Conservation (phyloP, 2,113 vertebrate genomes). For the Amphiprion percula region DNA sequence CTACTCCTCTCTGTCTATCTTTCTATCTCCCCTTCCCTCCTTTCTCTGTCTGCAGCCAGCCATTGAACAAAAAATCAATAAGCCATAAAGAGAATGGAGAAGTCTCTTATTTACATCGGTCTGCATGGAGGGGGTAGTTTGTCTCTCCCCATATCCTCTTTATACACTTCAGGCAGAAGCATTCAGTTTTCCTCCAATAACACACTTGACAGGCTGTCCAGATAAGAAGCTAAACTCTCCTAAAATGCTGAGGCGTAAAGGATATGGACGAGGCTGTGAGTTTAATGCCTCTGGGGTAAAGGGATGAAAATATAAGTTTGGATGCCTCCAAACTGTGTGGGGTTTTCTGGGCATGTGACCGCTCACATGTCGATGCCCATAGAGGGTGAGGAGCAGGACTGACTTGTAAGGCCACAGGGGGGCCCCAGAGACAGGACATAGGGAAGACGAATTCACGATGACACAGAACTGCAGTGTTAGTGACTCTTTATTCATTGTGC, state of each 20-base stretch:
- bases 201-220: slow-evolving; percentile 56
- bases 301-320: slow-evolving; percentile 39
- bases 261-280: slow-evolving; percentile 31
- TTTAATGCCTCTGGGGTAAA: slow-evolving; percentile 41
- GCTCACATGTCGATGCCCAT: slow-evolving; percentile 15
- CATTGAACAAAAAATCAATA: slow-evolving; percentile 76
- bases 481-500: background rate
- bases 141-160: slow-evolving; percentile 54
- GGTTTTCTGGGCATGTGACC: slow-evolving; percentile 18
- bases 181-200: slow-evolving; percentile 51
- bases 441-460: slow-evolving; percentile 36
- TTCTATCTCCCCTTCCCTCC: slow-evolving; percentile 5
- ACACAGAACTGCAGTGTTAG: slow-evolving; percentile 11
- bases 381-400: slow-evolving; percentile 52
- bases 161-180: slow-evolving; percentile 53
- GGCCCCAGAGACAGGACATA: slow-evolving; percentile 80
- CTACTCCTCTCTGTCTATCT: slow-evolving; percentile 21
- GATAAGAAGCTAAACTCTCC: slow-evolving; percentile 59
- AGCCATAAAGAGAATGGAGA: slow-evolving; percentile 70
- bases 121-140: slow-evolving; percentile 56
- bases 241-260: slow-evolving; percentile 50
- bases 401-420: slow-evolving; percentile 81
- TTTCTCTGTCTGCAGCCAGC: slow-evolving; percentile 40
- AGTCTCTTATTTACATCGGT: slow-evolving; percentile 76
- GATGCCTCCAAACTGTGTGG: slow-evolving; percentile 23